Conservation (phyloP, 2,888 invertebrate species). For the Germaria angustata region DNA sequence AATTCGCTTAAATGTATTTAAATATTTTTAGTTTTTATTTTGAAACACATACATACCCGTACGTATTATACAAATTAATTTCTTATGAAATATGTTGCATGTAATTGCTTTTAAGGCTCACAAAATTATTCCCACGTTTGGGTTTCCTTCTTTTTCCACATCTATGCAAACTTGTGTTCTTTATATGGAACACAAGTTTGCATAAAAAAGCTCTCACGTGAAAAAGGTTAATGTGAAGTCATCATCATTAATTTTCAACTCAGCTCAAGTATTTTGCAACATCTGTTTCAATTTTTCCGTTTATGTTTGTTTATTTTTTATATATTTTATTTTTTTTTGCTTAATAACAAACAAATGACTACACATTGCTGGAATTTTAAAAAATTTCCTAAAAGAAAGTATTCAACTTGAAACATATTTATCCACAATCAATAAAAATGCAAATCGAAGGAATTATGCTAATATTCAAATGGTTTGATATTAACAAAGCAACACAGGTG, state of each 20-base stretch:
- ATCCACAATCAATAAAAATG: slow-evolving; percentile 38
- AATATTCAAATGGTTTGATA: background rate
- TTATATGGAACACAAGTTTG: too few relatives aligned
- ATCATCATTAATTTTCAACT: slow-evolving; percentile 65
- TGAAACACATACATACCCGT: too few relatives aligned
- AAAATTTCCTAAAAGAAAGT: slow-evolving; percentile 1
- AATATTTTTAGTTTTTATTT: too few relatives aligned
- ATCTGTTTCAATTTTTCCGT: slow-evolving; percentile 30
- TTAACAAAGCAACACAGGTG: slow-evolving; percentile 24
- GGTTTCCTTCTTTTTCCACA: background rate
- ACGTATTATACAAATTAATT: background rate
- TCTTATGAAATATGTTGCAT: background rate
- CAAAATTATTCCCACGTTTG: background rate
- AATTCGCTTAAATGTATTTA: too few relatives aligned
- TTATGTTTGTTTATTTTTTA: too few relatives aligned
- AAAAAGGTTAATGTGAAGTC: slow-evolving; percentile 59
- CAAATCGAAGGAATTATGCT: slow-evolving; percentile 12
- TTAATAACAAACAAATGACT: background rate
- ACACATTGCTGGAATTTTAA: background rate
- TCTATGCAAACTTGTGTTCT: slow-evolving; percentile 42
- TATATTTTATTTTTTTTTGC: too few relatives aligned
- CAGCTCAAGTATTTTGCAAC: slow-evolving; percentile 54
- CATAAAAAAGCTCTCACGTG: background rate
- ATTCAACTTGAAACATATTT: slow-evolving; percentile 19
- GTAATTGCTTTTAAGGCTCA: background rate